Conservation (phyloP, 1,140 invertebrate genomes). For the Muscidifurax raptorellus region DNA sequence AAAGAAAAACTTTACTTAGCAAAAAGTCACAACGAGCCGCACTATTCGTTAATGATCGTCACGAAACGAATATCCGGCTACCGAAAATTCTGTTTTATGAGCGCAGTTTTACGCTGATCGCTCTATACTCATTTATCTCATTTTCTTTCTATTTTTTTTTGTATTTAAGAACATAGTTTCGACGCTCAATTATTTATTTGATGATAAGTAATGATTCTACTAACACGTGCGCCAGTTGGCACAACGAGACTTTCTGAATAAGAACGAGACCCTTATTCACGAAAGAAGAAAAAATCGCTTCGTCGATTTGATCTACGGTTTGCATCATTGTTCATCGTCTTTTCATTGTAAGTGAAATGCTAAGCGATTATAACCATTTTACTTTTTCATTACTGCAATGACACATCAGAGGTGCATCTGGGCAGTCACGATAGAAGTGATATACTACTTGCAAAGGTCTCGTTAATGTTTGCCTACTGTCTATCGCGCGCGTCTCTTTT, state of each 20-base stretch:
- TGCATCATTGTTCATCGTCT: conserved; percentile 19
- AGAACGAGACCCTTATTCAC: conserved; percentile 14
- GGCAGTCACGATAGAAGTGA: conserved; percentile 35
- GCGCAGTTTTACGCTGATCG: conserved; percentile 26
- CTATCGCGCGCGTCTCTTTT: conserved; percentile 37
- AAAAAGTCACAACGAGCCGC: conserved; percentile 69
- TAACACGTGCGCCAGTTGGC: conserved; percentile 46
- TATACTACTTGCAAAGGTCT: conserved; percentile 52
- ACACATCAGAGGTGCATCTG: background rate
- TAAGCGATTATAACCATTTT: conserved; percentile 18
- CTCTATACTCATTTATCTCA: conserved; percentile 5
- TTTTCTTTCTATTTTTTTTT: conserved; percentile 21
- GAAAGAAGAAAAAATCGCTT: conserved; percentile 37
- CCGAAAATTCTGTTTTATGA: conserved; percentile 67
- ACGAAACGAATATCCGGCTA: conserved; percentile 71
- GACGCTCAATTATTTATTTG: conserved; percentile 47
- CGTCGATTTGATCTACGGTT: conserved; percentile 1
- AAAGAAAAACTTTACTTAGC: conserved; percentile 46
- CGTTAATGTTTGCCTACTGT: conserved; percentile 48
- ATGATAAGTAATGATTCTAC: conserved; percentile 46
- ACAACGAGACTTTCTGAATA: conserved; percentile 44
- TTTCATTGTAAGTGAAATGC: conserved; percentile 16
- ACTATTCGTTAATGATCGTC: conserved; percentile 57
- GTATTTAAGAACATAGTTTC: conserved; percentile 37
- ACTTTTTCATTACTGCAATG: conserved; percentile 30